Conservation (phyloP, 2,113 vertebrate genomes). For the Proterorhinus semilunaris region DNA sequence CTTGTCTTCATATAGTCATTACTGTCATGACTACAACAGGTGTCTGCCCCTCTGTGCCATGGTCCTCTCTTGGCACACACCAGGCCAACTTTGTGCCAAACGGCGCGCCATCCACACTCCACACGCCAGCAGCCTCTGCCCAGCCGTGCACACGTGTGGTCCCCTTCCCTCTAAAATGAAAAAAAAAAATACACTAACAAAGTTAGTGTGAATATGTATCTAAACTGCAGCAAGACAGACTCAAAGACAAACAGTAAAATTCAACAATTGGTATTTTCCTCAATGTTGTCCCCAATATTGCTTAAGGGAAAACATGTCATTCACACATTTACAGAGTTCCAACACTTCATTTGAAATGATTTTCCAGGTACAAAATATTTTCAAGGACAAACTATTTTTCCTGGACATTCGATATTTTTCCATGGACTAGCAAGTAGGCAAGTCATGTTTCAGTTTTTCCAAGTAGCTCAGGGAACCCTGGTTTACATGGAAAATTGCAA, state of each 20-base stretch:
- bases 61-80: constrained; percentile 58
- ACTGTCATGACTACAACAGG: constrained; percentile 58
- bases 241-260: constrained; percentile 58
- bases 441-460: too few relatives aligned
- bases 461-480: too few relatives aligned
- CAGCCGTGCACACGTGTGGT: constrained; percentile 60
- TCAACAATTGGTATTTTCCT: constrained; percentile 63
- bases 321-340: constrained; percentile 17
- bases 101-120: constrained; percentile 67
- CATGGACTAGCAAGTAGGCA: too few relatives aligned
- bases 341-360: too few relatives aligned
- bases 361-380: too few relatives aligned
- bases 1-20: background rate
- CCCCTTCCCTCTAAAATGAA: constrained; percentile 58
- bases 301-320: too few relatives aligned
- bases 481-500: too few relatives aligned
- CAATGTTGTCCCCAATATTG: constrained; percentile 73
- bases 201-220: constrained; percentile 66
- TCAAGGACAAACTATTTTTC: too few relatives aligned
- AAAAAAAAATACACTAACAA: constrained; percentile 64
- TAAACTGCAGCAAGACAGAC: constrained; percentile 61
- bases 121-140: constrained; percentile 65
- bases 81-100: constrained; percentile 62
- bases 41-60: constrained; percentile 61
- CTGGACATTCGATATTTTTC: too few relatives aligned